Evolutionary conservation across 2,113 vertebrate genomes (phyloP), one percentile per base, ranked within the genome.

Genomic region (Bettongia penicillata): DNA sequence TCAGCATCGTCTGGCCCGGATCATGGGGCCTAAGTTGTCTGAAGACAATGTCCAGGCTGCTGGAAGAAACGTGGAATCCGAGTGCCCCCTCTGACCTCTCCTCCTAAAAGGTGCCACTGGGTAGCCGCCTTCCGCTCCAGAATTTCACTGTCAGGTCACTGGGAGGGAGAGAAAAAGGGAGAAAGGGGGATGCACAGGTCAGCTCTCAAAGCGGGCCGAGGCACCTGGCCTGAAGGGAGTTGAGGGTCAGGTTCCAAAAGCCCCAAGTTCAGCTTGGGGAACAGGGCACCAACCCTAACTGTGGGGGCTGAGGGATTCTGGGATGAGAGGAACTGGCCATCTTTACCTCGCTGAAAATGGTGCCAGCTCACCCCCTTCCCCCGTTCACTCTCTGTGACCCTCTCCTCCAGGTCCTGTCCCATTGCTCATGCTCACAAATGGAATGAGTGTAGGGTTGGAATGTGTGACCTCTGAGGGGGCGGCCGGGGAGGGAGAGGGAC

Each of bases 111-210:
- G 97, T 98, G 95, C 97, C 95, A 0, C 97, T 1, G 1, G 98
- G 98, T 28, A 98, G 93, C 94, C 98, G 98, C 98, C 99, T 98
- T 11, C 96, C 93, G 0, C 98, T 98, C 99, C 99, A 99, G 98
- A 99, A 98, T 99, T 99, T 99, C 98, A 99, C 99, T 9, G 99
- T 99, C 99, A 99, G 99, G 99, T 99, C 99, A 2, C 99, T 99
- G 99, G 93, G 97, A 97, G 89, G 50, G 94, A 3, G 93, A 97
- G 95, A 97, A 1, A 19, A 89, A 0, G 48, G 51, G 84, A 90
- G 1, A 96, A 92, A 16, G 49, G 24, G 47, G 25, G 24, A 51
- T 0, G 10, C 90, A 31, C 26, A 49, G 47, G 94, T 97, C 96
- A 97, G 94, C 91, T 23, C 48, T 43, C 0, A 28, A 37, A 0